Base-by-base conservation (phyloP, 2,888 invertebrate genomes). In the Megamerina dolium region DNA sequence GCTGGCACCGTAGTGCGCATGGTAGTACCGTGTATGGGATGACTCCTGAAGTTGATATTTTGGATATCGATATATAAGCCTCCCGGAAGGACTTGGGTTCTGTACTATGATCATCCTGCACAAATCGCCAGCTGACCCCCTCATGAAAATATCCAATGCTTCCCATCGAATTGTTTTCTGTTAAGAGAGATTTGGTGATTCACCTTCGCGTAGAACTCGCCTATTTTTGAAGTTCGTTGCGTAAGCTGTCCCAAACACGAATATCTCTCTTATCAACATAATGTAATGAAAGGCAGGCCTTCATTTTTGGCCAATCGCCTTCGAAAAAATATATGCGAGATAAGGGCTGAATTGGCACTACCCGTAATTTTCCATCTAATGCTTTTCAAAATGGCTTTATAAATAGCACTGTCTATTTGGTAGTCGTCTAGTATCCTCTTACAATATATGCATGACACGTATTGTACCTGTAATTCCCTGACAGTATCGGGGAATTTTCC, bases 61-160 rank as follows among this genome's bases (percentile, higher is more conserved):
- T 52, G 48, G 8, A 41, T 41, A n/a, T 41, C 33, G 8, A 41
- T 6, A 30, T 3, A 14, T 46, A 46, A 8, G 38, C 41, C 17
- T 41, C 39, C 3, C 36, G 14, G 4, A 43, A 27, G 10, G 35
- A 43, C 9, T n/a, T 16, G 43, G 40, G 19, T 23, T 43, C 26
- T 43, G 37, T 2, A 40, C 32, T 8, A 43, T 32, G 5, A 46
- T 12, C 31, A 43, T 42, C 20, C 39, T 33, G 2, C 33, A 21
- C 10, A 41, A 14, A 10, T 35, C 41, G 3, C 37, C 37, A 20
- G 21, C 34, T 19, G 38, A 29, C 13, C 43, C 43, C 2, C 43
- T 17, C 17, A 47, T 27, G n/a, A 41, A 43, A 5, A 47, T 34
- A 19, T 43, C 41, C 19, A 43, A n/a, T 5, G 30, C 40, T 40